phyloP scores from a whole-genome alignment of 2,797 vertebrate genomes.

The Poecilia picta region DNA sequence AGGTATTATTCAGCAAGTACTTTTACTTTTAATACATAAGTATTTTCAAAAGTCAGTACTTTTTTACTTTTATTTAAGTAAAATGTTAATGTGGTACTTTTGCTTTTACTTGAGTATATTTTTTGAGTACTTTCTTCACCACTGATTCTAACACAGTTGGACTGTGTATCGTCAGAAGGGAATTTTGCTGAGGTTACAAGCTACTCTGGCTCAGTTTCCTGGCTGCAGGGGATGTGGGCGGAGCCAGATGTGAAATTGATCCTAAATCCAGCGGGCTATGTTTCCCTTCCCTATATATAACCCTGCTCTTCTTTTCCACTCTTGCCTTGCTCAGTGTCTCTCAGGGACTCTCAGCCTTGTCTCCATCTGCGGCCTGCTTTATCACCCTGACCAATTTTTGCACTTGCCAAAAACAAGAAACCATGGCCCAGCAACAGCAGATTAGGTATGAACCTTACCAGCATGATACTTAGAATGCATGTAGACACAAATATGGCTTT shows the following conservation, averaged over 20 bases:
- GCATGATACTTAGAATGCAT: background rate
- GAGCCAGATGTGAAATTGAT: constrained; percentile 42
- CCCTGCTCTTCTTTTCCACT: constrained; percentile 33
- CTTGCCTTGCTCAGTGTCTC: constrained; percentile 71
- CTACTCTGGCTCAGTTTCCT: constrained; percentile 39
- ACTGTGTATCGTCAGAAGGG: constrained; percentile 7
- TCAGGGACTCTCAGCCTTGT: constrained; percentile 64
- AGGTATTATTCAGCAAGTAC: too few relatives aligned
- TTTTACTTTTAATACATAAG: too few relatives aligned
- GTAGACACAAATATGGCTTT: background rate
- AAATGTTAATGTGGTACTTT: too few relatives aligned
- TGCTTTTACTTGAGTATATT: too few relatives aligned
- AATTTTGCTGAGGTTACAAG: constrained; percentile 23
- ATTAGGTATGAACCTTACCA: constrained; percentile 65
- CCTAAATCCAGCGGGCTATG: constrained; percentile 38
- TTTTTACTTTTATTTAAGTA: too few relatives aligned
- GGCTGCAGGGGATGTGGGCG: constrained; percentile 54
- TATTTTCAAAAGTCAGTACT: too few relatives aligned
- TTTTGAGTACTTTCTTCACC: too few relatives aligned
- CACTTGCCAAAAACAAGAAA: constrained; percentile 40
- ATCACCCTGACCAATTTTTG: constrained; percentile 35
- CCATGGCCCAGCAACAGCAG: constrained; percentile 74
- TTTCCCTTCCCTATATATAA: constrained; percentile 66
- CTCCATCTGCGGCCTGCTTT: constrained; percentile 45
- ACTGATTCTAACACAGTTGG: background rate